Conservation (phyloP, 2,888 invertebrate species). For the Lobophora halterata region DNA sequence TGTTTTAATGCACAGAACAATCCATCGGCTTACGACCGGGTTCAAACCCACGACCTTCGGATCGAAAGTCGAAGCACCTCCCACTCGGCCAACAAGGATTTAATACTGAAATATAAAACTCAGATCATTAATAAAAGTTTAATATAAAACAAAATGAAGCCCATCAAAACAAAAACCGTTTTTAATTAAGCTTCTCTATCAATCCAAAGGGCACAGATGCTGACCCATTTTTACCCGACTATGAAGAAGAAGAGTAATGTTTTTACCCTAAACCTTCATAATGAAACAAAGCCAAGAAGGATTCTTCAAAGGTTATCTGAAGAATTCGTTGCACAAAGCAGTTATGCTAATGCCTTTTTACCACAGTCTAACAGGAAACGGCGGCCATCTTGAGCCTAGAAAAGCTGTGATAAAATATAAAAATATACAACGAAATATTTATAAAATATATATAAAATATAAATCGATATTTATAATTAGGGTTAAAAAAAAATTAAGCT, state of each 20-base stretch:
- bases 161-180: conserved; percentile 3
- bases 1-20: no score
- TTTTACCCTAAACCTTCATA: conserved; percentile 15
- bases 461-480: no score
- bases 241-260: no score
- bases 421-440: no score
- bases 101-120: no score
- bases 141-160: background rate
- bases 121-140: background rate
- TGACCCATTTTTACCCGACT: conserved; percentile 23
- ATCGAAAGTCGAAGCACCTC: no score
- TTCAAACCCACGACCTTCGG: no score
- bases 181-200: conserved; percentile 14
- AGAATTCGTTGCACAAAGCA: conserved; percentile 28
- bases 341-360: conserved; percentile 28
- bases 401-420: no score
- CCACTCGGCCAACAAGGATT: no score
- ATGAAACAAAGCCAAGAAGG: conserved; percentile 19
- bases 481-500: no score
- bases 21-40: no score
- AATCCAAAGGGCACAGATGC: conserved; percentile 16
- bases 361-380: conserved; percentile 9
- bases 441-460: no score
- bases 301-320: conserved; percentile 18
- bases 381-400: conserved; percentile 1